Evolutionary conservation across 2,113 vertebrate genomes (phyloP), one percentile per base, ranked within the genome.

Genomic region (Sterrhoptilus dennistouni): DNA sequence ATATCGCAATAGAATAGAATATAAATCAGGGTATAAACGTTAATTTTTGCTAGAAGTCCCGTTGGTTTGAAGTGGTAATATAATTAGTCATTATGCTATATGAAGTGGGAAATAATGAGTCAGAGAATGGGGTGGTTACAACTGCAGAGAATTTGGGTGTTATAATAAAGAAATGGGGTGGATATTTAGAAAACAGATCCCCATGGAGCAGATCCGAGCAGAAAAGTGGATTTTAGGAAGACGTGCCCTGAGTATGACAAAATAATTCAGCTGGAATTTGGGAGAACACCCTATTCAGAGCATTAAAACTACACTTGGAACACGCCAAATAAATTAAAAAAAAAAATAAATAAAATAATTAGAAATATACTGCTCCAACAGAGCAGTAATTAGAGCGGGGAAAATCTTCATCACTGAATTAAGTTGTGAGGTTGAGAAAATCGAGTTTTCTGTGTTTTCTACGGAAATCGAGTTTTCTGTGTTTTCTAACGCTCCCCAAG

Each of bases 311-410:
- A 21, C 47, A 4, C 25, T 23, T 12, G 54, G 35, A 79, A 16
- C 44, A 6, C 0, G 21, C 29, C 53, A 47, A 15, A 15, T 69
- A 10, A 79, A n/a, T n/a, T 38, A 38, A 38, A 12, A 79, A 57
- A 71, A 12, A 71, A 44, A 44, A n/a, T n/a, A n/a, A 19, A 44
- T 71, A 57, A 71, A 22, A 44, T 6, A 25, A 56, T 49, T 38
- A 31, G 52, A 28, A 56, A 50, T 21, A 14, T 24, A 0, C 27
- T n/a, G 6, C 33, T 61, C 8, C 2, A 0, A 0, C 1, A 4
- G 12, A 16, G 40, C 16, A 54, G 17, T 28, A 10, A 53, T 4
- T 4, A 3, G 49, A 54, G 22, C 15, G 13, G 17, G 13, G 17
- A 44, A 56, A 44, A 21, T 2, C 9, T 63, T n/a, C 9, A 21